Conservation (phyloP, 2,113 vertebrate genomes). For the Oreochromis tanganicae region DNA sequence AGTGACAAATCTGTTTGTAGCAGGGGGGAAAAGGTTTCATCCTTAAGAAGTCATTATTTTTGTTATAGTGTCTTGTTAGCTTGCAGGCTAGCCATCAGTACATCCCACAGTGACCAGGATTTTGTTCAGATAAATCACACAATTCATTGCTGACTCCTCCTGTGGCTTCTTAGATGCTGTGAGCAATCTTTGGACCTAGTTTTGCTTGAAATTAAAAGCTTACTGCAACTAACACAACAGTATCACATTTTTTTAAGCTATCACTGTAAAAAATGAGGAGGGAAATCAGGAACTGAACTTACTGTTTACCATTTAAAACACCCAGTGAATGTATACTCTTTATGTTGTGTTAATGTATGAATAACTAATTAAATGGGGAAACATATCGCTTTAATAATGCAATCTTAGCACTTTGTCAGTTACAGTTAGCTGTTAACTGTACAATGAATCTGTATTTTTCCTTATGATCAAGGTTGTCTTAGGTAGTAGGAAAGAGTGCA, state of each 20-base stretch:
- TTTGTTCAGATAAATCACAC: background rate
- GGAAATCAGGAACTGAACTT: background rate
- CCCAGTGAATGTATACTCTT: background rate
- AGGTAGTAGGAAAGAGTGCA: background rate
- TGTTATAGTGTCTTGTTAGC: background rate
- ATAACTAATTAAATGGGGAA: background rate
- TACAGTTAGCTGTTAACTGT: background rate
- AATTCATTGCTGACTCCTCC: background rate
- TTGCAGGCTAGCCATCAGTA: background rate
- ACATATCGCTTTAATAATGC: background rate
- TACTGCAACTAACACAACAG: background rate
- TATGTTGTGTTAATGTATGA: background rate
- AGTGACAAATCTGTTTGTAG: background rate
- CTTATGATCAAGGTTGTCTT: background rate
- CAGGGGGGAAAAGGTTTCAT: background rate
- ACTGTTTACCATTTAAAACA: background rate
- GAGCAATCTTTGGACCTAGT: background rate
- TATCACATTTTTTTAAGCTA: background rate
- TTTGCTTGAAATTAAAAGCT: background rate
- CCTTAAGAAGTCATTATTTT: background rate
- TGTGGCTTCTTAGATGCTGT: background rate
- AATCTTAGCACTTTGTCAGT: background rate
- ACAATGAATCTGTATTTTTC: background rate
- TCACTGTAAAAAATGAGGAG: background rate
- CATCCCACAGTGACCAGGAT: background rate